Conservation (phyloP, 2,888 invertebrate genomes). For the Gortyna flavago region DNA sequence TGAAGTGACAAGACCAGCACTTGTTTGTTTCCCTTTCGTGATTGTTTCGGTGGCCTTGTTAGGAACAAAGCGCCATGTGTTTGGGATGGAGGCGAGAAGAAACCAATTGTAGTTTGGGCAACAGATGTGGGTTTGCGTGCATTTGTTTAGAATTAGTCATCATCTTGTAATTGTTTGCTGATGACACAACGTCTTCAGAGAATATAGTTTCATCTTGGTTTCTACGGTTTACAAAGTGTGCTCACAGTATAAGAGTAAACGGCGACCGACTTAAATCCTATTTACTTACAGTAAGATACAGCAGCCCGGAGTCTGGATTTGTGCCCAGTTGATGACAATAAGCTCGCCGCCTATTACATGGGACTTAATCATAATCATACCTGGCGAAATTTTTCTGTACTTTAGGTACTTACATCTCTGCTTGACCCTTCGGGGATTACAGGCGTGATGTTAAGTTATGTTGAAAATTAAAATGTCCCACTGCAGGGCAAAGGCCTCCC, state of each 20-base stretch:
- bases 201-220: neutral
- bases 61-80: conserved; percentile 86
- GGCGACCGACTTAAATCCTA: neutral
- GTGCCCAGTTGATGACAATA: neutral
- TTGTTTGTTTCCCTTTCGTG: conserved; percentile 77
- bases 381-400: too few relatives aligned
- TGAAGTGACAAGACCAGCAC: conserved; percentile 83
- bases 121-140: conserved; percentile 77
- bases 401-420: neutral
- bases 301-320: neutral
- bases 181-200: conserved; percentile 12
- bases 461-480: neutral
- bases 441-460: neutral
- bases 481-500: neutral
- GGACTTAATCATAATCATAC: too few relatives aligned
- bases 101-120: conserved; percentile 72
- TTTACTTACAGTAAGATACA: neutral
- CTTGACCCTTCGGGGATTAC: neutral
- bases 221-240: conserved; percentile 4
- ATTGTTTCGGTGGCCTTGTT: conserved; percentile 71
- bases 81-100: conserved; percentile 62
- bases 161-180: conserved; percentile 43
- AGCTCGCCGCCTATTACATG: too few relatives aligned
- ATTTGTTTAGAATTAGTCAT: conserved; percentile 59
- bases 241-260: neutral